Evolutionary conservation across 2,797 vertebrate genomes (phyloP), one percentile per base, ranked within the genome.

Genomic region (Psittacula derbiana): DNA sequence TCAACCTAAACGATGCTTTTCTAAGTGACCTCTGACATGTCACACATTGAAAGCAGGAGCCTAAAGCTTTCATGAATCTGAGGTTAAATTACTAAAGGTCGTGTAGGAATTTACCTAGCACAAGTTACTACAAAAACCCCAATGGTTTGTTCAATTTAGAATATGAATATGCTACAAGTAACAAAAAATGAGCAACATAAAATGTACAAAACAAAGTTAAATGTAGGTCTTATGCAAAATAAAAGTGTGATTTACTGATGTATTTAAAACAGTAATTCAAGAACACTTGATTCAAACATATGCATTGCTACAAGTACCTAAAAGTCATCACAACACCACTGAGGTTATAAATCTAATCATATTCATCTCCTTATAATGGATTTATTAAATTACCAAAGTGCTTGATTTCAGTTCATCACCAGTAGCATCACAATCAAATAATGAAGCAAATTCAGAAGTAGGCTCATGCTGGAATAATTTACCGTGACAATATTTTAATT

Each of bases 351-450:
- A 78, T 47, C 43, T 69, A 92, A 80, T 86, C 52, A 88, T 66
- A 84, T 65, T 90, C 36, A 69, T 72, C 62, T 86, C 73, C 78
- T 91, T 88, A 88, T 36, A 81, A 13, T 10, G 28, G 31, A 88
- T 94, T 92, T 93, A 93, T 90, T 92, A 90, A 83, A 95, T 90
- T 93, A 92, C 30, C 28, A 90, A 86, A 93, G 40, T 47, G 80
- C 50, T 94, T 94, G 72, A 86, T 91, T 94, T 92, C 58, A 83
- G 72, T 73, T 93, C 84, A 92, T 71, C 72, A 87, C 12, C 60
- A 91, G 24, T 84, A 95, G 61, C 44, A 72, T 78, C 47, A 90
- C 28, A 92, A 90, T 72, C 81, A 88, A 88, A 93, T 92, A 93
- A 88, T 23, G 70, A 96, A 92, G 76, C 20, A 90, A 93, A 90